phyloP scores from a whole-genome alignment of 2,797 vertebrate species.

The Microctenopoma steveboyesi region DNA sequence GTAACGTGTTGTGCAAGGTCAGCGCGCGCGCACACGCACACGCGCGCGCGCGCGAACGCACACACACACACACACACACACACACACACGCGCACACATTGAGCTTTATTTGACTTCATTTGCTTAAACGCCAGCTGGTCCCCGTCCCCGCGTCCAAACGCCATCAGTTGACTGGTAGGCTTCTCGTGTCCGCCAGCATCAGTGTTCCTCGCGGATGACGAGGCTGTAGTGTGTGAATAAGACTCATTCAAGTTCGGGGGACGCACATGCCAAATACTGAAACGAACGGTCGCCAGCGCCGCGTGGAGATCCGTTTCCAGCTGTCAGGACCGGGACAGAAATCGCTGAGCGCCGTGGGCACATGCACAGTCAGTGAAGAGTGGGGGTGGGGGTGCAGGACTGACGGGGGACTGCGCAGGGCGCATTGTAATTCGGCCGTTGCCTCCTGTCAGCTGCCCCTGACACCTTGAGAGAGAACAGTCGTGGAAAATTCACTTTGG shows the following conservation, averaged over 20 bases:
- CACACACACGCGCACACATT: neutral
- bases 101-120: neutral
- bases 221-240: slow-evolving; percentile 14
- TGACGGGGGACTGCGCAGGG: slow-evolving; percentile 29
- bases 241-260: slow-evolving; percentile 28
- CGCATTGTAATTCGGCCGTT: slow-evolving; percentile 70
- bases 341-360: slow-evolving; percentile 20
- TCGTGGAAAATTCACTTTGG: slow-evolving; percentile 42
- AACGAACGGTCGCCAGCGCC: slow-evolving; percentile 40
- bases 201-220: slow-evolving; percentile 27
- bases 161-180: slow-evolving; percentile 4
- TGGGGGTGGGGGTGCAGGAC: neutral
- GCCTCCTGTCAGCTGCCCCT: slow-evolving; percentile 66
- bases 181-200: slow-evolving; percentile 4
- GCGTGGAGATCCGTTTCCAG: slow-evolving; percentile 36
- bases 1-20: slow-evolving; percentile 28
- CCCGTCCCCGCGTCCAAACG: neutral
- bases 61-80: neutral
- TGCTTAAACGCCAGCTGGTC: neutral
- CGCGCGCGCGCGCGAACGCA: too few relatives aligned
- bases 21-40: neutral
- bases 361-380: slow-evolving; percentile 23
- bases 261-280: slow-evolving; percentile 40
- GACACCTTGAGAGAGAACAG: slow-evolving; percentile 57
- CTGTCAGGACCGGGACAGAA: slow-evolving; percentile 35